Evolutionary conservation across 2,888 invertebrate genomes (phyloP), one percentile per base, ranked within the genome.

Genomic region (Pseudococcus longispinus): DNA sequence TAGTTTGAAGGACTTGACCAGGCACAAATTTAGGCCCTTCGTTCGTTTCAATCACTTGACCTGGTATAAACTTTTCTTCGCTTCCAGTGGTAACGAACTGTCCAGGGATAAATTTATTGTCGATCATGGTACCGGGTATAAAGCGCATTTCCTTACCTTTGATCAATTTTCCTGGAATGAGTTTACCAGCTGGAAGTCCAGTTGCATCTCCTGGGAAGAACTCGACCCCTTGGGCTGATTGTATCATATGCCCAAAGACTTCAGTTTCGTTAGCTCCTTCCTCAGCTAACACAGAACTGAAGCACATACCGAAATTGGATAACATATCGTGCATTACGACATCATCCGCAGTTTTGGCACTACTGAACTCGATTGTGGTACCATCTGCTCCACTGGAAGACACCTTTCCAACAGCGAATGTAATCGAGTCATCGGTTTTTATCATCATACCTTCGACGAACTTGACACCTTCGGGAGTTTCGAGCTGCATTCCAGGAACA

Each of bases 11-110:
- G 89, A 95, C 94, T 91, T 95, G 95, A 2, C 95, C 95, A 3
- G 95, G 95, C 20, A 95, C 94, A 90, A 95, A 95, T 90, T 95
- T 95, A 0, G 94, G 93, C 29, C 94, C 93, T 89, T 93, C 93
- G 83, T 92, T 91, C 2, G 94, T 94, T 89, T 94, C 94, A n/a
- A 94, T 93, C 0, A 94, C 94, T 91, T 94, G 94, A 0, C 94
- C 95, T 0, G 94, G 94, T 5, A 94, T 93, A 89, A 95, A 94
- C 89, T 94, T 94, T 89, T 94, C 94, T 6, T 94, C 94, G 88
- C 93, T 93, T 89, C 94, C 94, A 8, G 94, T 94, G 89, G 92
- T 93, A 0, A 94, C 94, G 88, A 93, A 92, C 91, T 94, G 94
- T 3, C 94, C 94, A 0, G 94, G 94, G 20, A 94, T 92, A 89